Evolutionary conservation across 2,888 invertebrate genomes (phyloP), one percentile per base, ranked within the genome.

Genomic region (Antheraea yamamai): DNA sequence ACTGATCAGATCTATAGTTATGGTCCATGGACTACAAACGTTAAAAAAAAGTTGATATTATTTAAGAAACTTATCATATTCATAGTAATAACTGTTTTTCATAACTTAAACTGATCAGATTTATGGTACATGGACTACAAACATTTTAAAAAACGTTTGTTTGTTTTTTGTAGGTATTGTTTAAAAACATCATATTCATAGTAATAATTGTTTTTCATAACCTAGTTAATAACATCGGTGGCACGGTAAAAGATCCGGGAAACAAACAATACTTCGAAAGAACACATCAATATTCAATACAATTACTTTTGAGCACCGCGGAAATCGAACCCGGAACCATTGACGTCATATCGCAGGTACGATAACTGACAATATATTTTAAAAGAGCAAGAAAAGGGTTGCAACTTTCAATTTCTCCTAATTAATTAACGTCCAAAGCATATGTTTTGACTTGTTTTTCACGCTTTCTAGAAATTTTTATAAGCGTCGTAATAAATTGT

Each of bases 381-480:
- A 75, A 77, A 77, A 81, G 77, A 61, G 74, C 47, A 20, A 74
- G 71, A 71, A 84, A 88, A 88, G 87, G 91, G 88, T 88, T 87
- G 20, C 20, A 88, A 92, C 94, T 94, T 94, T 94, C 94, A 93
- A 92, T 94, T 94, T 94, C 90, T 88, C 87, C 82, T 91, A 92
- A 93, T 93, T 92, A 93, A 93, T 92, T 91, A 93, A 94, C 91
- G 90, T 87, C 84, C 87, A 83, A 85, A 91, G 91, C 94, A 95
- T 88, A 95, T 95, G 94, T 92, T 93, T 94, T 84, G 89, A 91
- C 86, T 82, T 85, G 85, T 93, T 93, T 91, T 94, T 90, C 92
- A 94, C 94, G 94, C 94, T 95, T 95, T 95, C 94, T 89, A 92
- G 85, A 77, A 87, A 85, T 85, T 85, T 85, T 83, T 85, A 83